Evolutionary conservation across 2,888 invertebrate species (phyloP).

Genomic region (Pyrrhosoma nymphula): DNA sequence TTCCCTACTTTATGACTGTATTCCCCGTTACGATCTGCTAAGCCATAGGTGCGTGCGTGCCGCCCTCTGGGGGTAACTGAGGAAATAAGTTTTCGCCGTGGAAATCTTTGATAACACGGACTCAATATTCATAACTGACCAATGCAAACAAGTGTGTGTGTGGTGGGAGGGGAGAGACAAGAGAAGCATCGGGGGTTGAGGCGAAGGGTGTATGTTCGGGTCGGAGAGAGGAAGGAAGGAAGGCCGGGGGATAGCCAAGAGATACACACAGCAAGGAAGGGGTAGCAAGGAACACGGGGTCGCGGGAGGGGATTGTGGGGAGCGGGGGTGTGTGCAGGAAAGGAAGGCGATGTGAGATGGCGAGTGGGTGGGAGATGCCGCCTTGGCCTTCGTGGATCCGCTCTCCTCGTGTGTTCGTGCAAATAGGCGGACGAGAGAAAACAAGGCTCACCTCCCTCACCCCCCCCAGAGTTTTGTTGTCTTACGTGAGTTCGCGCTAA

Average conservation of each 20-base stretch:
- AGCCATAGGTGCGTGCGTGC: background rate
- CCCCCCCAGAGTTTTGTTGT: constrained; percentile 47
- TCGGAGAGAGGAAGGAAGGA: background rate
- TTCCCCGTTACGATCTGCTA: background rate
- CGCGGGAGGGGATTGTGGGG: background rate
- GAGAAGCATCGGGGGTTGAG: background rate
- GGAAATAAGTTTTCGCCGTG: background rate
- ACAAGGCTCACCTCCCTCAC: background rate
- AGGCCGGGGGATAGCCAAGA: background rate
- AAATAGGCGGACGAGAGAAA: constrained; percentile 57
- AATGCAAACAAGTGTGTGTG: background rate
- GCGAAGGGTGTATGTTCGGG: background rate
- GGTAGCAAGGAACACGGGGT: background rate
- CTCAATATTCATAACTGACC: constrained; percentile 59
- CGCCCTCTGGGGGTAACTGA: background rate
- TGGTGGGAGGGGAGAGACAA: background rate
- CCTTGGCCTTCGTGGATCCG: constrained; percentile 41
- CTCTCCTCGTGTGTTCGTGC: constrained; percentile 43
- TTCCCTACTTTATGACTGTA: no score
- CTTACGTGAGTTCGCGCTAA: constrained; percentile 63
- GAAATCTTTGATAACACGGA: constrained; percentile 13
- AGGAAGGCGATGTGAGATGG: background rate
- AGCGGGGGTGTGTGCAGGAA: no score
- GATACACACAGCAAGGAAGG: constrained; percentile 12
- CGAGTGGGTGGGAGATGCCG: background rate